Percentiles rank a stretch among this genome's conserved stretches.
Conservation (phyloP, 1,140 invertebrate genomes). For the Zaprionus nigranus region DNA sequence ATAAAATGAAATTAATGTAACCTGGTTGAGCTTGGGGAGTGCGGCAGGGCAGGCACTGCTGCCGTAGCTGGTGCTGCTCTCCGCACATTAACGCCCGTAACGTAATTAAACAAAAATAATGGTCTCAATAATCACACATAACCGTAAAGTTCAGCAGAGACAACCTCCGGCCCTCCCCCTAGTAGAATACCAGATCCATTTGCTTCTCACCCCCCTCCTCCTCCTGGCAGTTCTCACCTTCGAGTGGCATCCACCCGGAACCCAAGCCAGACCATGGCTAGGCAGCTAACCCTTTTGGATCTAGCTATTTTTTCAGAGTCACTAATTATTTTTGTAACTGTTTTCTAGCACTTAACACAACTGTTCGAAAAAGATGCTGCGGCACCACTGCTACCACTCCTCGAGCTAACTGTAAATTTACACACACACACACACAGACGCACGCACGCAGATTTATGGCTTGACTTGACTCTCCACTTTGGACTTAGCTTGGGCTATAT, state of each 20-base stretch:
- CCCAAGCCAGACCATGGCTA: conserved; percentile 1
- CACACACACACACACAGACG: conserved; percentile 7
- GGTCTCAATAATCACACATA: conserved; percentile 78
- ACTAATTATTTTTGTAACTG: conserved; percentile 44
- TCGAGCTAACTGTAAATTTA: neutral
- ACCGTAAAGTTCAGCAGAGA: conserved; percentile 62
- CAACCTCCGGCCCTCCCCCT: conserved; percentile 1
- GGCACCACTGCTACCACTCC: too few species aligned
- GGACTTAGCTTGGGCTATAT: conserved; percentile 46
- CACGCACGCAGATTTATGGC: conserved; percentile 63
- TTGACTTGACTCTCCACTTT: neutral
- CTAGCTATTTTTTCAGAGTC: conserved; percentile 28
- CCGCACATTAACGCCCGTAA: conserved; percentile 78
- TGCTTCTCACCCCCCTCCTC: neutral
- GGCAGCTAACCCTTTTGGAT: conserved; percentile 33
- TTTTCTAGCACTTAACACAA: conserved; percentile 29
- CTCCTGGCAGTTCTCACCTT: neutral
- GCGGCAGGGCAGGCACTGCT: conserved; percentile 6
- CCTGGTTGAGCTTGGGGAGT: conserved; percentile 38
- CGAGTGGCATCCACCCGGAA: conserved; percentile 20
- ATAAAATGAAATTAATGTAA: conserved; percentile 53
- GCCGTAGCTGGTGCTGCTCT: conserved; percentile 49
- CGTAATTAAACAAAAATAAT: conserved; percentile 83
- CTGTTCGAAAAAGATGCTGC: conserved; percentile 25
- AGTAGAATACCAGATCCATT: conserved; percentile 13